Evolutionary conservation across 2,888 invertebrate genomes (phyloP).

Genomic region (Drosophila subsilvestris): DNA sequence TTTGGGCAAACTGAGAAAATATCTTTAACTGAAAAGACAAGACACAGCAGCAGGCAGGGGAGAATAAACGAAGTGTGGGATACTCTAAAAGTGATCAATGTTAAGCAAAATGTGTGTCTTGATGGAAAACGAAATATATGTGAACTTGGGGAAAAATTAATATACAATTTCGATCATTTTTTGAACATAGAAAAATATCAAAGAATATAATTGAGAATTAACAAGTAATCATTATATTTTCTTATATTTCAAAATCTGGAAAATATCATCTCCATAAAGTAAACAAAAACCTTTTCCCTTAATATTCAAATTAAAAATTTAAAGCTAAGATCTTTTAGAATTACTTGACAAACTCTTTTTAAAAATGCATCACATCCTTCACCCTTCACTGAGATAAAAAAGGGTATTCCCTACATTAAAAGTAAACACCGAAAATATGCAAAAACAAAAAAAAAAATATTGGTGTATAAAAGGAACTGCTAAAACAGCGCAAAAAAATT

Average conservation of each 20-base stretch:
- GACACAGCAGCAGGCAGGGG: not conserved
- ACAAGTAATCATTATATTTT: no score
- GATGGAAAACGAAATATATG: no score
- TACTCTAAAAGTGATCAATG: conserved; percentile 4
- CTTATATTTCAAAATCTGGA: no score
- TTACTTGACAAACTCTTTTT: not conserved
- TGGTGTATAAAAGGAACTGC: conserved; percentile 58
- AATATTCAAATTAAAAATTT: not conserved
- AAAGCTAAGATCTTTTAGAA: not conserved
- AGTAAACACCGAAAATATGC: conserved; percentile 55
- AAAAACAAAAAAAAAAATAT: conserved; percentile 18
- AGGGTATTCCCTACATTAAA: conserved; percentile 44
- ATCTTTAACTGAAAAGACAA: conserved; percentile 30
- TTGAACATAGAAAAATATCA: no score
- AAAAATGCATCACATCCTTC: not conserved
- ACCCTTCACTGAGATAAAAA: not conserved
- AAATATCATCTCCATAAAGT: not conserved
- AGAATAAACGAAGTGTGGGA: not conserved
- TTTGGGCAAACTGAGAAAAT: conserved; percentile 35
- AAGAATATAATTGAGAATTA: no score
- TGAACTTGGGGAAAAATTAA: not conserved
- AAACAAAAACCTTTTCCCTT: no score
- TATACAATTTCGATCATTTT: not conserved
- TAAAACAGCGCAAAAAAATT: conserved; percentile 72
- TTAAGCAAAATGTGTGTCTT: not conserved